Conservation (phyloP, 2,113 vertebrate genomes). For the Recurvirostra avosetta region DNA sequence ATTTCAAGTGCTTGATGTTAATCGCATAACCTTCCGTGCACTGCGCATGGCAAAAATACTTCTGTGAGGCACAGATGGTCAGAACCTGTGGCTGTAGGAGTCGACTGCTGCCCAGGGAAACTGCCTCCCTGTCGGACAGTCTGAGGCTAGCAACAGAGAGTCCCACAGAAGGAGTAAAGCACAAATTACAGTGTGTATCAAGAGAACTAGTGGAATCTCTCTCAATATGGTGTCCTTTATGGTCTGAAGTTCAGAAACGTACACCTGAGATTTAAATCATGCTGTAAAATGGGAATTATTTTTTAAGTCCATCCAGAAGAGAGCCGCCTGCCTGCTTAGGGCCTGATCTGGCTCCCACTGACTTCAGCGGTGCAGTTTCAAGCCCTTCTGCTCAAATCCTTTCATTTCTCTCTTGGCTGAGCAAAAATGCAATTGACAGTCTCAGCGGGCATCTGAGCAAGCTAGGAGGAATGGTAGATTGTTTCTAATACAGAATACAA, state of each 20-base stretch:
- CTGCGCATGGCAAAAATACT: not conserved
- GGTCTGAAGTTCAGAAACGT: not conserved
- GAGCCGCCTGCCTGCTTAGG: not conserved
- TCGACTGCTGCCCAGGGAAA: not conserved
- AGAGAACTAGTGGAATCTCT: not conserved
- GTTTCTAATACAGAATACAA: not conserved
- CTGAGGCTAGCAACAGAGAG: not conserved
- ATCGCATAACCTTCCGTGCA: not conserved
- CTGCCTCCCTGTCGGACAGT: not conserved
- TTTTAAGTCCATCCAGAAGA: not conserved
- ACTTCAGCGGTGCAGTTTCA: not conserved
- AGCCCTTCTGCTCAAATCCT: slow-evolving; percentile 1
- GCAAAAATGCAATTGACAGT: slow-evolving; percentile 29
- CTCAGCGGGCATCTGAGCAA: slow-evolving; percentile 42
- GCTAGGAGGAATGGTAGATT: not conserved
- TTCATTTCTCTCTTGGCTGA: slow-evolving; percentile 55
- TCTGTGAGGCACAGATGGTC: slow-evolving; percentile 20
- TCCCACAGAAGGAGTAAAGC: not conserved
- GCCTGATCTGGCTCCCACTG: not conserved
- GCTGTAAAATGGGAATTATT: not conserved
- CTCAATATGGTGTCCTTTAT: not conserved
- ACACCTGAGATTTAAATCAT: not conserved
- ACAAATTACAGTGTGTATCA: not conserved
- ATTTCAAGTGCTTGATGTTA: not conserved
- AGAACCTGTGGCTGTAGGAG: not conserved